phyloP scores from a whole-genome alignment of 2,888 invertebrate genomes.

The Cataglyphis cursor region DNA sequence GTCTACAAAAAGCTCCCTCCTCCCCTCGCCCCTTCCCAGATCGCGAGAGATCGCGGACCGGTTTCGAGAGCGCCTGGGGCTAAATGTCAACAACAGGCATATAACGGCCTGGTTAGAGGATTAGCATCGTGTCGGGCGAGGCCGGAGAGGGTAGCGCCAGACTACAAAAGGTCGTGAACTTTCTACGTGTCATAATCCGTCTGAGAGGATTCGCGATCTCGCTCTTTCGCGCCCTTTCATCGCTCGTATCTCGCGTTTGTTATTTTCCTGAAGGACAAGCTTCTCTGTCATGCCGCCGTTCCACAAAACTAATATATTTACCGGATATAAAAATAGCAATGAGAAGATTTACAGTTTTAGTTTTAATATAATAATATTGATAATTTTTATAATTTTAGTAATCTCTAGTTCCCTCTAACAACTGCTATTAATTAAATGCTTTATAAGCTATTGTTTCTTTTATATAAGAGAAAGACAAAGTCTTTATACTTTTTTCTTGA shows the following conservation, averaged over 20 bases:
- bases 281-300: not conserved
- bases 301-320: not conserved
- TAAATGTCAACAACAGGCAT: slow-evolving; percentile 85
- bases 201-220: slow-evolving; percentile 77
- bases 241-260: slow-evolving; percentile 20
- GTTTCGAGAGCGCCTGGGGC: slow-evolving; percentile 79
- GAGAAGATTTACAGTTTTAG: not conserved
- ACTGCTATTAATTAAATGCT: not conserved
- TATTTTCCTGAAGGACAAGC: slow-evolving; percentile 10
- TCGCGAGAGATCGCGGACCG: slow-evolving; percentile 75
- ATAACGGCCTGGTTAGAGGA: slow-evolving; percentile 79
- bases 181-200: slow-evolving; percentile 84
- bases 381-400: slow-evolving; percentile 14
- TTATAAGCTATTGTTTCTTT: not conserved
- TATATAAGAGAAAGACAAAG: not conserved
- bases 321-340: not conserved
- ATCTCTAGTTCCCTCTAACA: not conserved
- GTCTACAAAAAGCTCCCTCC: slow-evolving; percentile 54
- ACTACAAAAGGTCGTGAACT: slow-evolving; percentile 84
- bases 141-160: slow-evolving; percentile 77
- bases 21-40: slow-evolving; percentile 36
- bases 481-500: not conserved
- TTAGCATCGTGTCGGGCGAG: slow-evolving; percentile 68
- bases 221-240: slow-evolving; percentile 48
- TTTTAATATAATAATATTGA: not conserved